phyloP scores from a whole-genome alignment of 1,140 invertebrate genomes.

The Drosophila arizonae region DNA sequence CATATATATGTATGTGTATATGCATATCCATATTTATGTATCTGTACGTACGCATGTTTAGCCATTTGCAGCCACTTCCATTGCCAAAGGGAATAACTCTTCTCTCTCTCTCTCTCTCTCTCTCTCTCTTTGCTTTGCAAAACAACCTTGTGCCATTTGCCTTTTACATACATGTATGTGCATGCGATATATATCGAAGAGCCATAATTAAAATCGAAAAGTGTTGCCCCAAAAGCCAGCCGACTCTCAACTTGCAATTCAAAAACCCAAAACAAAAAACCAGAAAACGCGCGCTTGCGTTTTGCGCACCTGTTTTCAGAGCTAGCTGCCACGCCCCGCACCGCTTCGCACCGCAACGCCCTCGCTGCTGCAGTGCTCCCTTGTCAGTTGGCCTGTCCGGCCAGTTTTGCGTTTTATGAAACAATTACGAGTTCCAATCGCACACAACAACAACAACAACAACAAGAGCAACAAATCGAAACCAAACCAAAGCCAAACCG shows the following conservation, averaged over 20 bases:
- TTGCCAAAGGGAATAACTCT: background rate
- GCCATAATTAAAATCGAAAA: slow-evolving; percentile 75
- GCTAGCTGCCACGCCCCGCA: background rate
- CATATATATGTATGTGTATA: background rate
- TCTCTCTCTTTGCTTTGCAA: background rate
- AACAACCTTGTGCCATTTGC: slow-evolving; percentile 53
- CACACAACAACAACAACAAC: background rate
- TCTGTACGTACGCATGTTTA: no score
- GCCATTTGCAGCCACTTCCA: background rate
- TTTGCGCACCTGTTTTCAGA: slow-evolving; percentile 65
- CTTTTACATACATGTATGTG: background rate
- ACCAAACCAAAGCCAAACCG: slow-evolving; percentile 28
- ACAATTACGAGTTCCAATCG: slow-evolving; percentile 68
- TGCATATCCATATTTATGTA: background rate
- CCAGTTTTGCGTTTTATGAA: slow-evolving; percentile 72
- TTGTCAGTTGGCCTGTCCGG: slow-evolving; percentile 26
- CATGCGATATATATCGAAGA: slow-evolving; percentile 26
- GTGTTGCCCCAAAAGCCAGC: slow-evolving; percentile 62
- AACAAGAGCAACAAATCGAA: slow-evolving; percentile 35
- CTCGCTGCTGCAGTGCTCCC: background rate
- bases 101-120: background rate
- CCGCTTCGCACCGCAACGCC: background rate
- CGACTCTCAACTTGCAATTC: slow-evolving; percentile 38
- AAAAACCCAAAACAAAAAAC: slow-evolving; percentile 61
- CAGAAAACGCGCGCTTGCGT: slow-evolving; percentile 54